phyloP scores from a whole-genome alignment of 2,797 vertebrate genomes.

The Eidolon dupreanum region DNA sequence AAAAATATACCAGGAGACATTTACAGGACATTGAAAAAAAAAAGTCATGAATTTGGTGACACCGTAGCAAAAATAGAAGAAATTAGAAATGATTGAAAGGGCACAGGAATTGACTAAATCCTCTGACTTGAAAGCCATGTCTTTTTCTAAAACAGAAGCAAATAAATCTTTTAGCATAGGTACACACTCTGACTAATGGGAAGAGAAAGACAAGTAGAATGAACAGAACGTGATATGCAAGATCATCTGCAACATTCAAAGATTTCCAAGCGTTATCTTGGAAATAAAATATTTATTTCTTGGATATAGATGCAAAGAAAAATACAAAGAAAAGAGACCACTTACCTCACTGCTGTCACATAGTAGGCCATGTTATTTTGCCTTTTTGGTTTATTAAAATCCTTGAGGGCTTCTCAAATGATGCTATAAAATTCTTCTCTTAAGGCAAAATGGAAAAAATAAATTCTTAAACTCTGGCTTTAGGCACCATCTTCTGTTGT shows the following conservation, averaged over 20 bases:
- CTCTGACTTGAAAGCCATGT: neutral
- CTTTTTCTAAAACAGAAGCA: neutral
- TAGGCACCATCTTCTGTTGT: fast-evolving
- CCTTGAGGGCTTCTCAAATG: neutral
- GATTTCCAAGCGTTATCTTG: neutral
- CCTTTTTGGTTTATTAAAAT: neutral
- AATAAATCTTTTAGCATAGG: neutral
- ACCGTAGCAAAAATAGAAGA: neutral
- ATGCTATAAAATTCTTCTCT: neutral
- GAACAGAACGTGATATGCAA: neutral
- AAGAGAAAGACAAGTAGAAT: neutral
- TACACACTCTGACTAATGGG: neutral
- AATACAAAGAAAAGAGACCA: neutral
- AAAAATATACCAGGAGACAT: neutral
- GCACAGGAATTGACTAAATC: neutral
- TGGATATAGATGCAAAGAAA: neutral
- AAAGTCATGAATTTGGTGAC: neutral
- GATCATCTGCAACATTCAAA: neutral
- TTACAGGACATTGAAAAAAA: neutral
- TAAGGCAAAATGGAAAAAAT: no score
- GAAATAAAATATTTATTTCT: neutral
- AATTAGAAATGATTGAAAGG: neutral
- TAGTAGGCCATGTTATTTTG: neutral
- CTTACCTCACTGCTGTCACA: neutral
- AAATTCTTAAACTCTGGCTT: neutral